Percentiles rank a stretch among this genome's conserved stretches.
These are phyloP conservation scores for Chloroclysta siterata DNA, from an alignment of 2,888 invertebrate genomes.

Conservation along the genomic window DNA sequence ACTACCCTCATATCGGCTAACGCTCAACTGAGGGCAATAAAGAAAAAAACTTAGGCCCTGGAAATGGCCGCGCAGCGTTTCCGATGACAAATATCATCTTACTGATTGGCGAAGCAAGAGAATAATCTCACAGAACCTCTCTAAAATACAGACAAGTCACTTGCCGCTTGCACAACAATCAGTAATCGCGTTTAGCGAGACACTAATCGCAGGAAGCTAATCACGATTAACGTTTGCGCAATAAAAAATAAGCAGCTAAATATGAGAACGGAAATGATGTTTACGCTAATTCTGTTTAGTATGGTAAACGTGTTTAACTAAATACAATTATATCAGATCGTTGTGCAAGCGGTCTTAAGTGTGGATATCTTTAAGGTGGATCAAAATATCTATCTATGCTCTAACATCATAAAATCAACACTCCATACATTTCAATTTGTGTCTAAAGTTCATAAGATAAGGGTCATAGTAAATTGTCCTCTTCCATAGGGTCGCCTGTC, in stretches of 20 bases:
- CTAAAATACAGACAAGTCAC: not conserved
- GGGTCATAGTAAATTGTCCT: conserved; percentile 65
- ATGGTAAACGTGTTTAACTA: no score
- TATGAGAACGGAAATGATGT: no score
- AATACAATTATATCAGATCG: no score
- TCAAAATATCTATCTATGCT: not conserved
- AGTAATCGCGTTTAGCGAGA: no score
- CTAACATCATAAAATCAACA: conserved; percentile 6
- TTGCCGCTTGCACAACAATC: not conserved
- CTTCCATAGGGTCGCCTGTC: conserved; percentile 67
- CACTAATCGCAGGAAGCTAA: no score
- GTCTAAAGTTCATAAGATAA: conserved; percentile 7
- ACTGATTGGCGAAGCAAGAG: not conserved
- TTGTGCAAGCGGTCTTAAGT: not conserved
- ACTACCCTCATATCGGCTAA: not conserved
- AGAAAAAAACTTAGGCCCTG: not conserved
- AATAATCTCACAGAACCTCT: conserved; percentile 2
- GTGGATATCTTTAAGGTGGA: not conserved
- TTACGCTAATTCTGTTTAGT: no score
- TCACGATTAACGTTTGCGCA: no score
- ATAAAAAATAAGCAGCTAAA: no score
- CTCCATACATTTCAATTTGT: conserved; percentile 17
- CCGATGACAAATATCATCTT: not conserved
- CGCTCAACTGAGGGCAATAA: not conserved
- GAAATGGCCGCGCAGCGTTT: not conserved